These are phyloP conservation scores for Lingula anatina DNA, from an alignment of 2,888 invertebrate species.

Conservation along the genomic window DNA sequence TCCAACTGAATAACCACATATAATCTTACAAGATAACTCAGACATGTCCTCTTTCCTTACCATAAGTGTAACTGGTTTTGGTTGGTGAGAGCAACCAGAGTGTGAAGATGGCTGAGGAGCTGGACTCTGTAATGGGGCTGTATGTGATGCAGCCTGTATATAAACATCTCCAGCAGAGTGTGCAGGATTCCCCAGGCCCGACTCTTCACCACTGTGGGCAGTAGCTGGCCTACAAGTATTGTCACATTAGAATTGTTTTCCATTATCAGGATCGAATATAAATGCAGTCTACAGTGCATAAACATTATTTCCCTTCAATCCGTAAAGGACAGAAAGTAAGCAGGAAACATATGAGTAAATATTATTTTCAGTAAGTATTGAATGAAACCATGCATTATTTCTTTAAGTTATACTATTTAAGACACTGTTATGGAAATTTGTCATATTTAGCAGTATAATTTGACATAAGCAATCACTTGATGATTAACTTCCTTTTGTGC, in stretches of 20 bases:
- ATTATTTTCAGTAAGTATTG: too few species aligned
- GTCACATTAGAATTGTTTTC: not conserved
- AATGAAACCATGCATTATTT: too few species aligned
- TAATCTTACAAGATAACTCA: too few species aligned
- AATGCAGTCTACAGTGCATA: not conserved
- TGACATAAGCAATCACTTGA: too few species aligned
- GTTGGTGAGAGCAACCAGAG: conserved; percentile 87
- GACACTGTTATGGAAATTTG: too few species aligned
- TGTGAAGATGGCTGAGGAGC: conserved; percentile 83
- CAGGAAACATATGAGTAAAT: not conserved
- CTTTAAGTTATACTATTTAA: too few species aligned
- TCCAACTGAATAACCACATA: too few species aligned
- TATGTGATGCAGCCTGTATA: conserved; percentile 91
- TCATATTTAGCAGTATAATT: too few species aligned
- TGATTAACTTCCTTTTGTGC: too few species aligned
- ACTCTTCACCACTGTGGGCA: conserved; percentile 86
- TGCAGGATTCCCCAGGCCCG: conserved; percentile 95
- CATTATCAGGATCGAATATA: not conserved
- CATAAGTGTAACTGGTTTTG: conserved; percentile 91
- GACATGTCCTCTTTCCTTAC: too few species aligned
- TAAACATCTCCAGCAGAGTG: conserved; percentile 92
- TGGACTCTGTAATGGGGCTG: conserved; percentile 94
- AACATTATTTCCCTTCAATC: not conserved
- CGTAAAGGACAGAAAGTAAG: too few species aligned
- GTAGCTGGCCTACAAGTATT: conserved; percentile 65